Percentiles rank a stretch among this genome's conserved stretches.
Evolutionary conservation across 2,797 vertebrate species (phyloP).

Genomic region (Mionectes olivaceus): DNA sequence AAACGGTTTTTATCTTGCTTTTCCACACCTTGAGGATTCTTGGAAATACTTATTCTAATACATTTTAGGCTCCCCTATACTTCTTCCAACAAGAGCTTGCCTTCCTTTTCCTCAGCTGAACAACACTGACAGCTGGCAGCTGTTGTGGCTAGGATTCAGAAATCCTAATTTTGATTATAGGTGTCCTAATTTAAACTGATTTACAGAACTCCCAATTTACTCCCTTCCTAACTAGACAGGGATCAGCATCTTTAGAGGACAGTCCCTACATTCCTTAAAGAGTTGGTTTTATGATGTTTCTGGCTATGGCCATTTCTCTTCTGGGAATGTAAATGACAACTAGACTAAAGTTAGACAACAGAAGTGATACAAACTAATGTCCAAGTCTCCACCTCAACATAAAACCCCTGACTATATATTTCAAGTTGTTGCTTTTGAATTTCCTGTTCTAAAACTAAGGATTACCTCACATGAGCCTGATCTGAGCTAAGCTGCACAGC

Average conservation of each 20-base stretch:
- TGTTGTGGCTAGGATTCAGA: not conserved
- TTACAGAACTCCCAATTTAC: not conserved
- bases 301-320: not conserved
- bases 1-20: constrained; percentile 2
- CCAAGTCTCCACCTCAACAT: not conserved
- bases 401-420: not conserved
- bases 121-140: not conserved
- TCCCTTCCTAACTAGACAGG: not conserved
- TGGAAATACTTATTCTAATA: not conserved
- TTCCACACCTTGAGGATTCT: not conserved
- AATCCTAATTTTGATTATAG: not conserved
- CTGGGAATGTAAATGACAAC: not conserved
- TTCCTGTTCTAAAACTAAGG: not conserved
- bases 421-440: not conserved
- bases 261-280: not conserved
- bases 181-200: not conserved
- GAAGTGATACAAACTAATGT: not conserved
- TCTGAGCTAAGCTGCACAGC: not conserved
- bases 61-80: not conserved
- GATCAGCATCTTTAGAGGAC: not conserved
- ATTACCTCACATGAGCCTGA: not conserved
- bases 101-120: not conserved
- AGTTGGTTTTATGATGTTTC: not conserved
- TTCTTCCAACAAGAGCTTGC: not conserved
- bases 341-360: not conserved